These are phyloP conservation scores for Pyrocephalus nanus DNA, from an alignment of 2,797 vertebrate genomes.

Conservation along the genomic window DNA sequence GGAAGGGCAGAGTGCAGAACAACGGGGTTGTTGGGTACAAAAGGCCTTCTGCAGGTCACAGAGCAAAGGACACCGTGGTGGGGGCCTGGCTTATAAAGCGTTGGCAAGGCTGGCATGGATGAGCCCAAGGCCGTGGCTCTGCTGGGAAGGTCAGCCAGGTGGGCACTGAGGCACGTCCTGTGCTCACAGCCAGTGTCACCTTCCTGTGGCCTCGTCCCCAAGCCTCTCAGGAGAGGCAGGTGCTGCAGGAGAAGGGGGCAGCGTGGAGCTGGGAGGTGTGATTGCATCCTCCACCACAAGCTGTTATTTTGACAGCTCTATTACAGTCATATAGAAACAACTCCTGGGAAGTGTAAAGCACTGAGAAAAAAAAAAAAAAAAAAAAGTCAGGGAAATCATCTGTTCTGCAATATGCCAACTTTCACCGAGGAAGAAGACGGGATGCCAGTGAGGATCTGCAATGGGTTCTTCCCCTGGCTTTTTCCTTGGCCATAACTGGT, in stretches of 20 bases:
- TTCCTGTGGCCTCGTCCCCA: not conserved
- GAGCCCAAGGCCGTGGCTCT: not conserved
- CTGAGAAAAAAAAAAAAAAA: not conserved
- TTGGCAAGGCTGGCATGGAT: not conserved
- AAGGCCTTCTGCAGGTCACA: not conserved
- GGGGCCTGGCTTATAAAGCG: not conserved
- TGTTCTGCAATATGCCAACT: slow-evolving; percentile 54
- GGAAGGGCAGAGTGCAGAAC: not conserved
- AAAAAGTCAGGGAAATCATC: slow-evolving; percentile 1
- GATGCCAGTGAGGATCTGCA: not conserved
- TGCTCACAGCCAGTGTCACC: not conserved
- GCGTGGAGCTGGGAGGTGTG: not conserved
- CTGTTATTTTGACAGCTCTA: slow-evolving; percentile 69
- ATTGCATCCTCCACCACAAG: not conserved
- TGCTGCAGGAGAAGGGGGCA: not conserved
- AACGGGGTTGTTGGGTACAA: not conserved
- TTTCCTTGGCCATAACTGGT: not conserved
- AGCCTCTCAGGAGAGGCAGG: not conserved
- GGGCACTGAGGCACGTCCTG: not conserved
- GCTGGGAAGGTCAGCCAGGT: not conserved
- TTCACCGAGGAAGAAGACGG: not conserved
- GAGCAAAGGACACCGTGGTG: fast-evolving
- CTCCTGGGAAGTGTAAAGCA: slow-evolving; percentile 61
- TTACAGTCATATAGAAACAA: slow-evolving; percentile 52
- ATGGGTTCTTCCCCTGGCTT: not conserved